Evolutionary conservation across 2,888 invertebrate genomes (phyloP).

Genomic region (Diarsia dahlii): DNA sequence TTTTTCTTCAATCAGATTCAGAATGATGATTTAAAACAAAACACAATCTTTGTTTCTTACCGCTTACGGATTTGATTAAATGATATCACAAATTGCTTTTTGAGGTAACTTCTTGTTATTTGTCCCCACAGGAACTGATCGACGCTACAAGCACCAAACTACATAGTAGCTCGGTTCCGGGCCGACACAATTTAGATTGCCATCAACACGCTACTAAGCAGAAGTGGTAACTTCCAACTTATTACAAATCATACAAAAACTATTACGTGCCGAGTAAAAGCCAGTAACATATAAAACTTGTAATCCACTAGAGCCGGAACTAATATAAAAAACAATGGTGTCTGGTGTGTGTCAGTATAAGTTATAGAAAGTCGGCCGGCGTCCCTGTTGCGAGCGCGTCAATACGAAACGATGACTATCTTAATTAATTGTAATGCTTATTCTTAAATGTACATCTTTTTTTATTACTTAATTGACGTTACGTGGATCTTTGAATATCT

Average conservation of each 20-base stretch:
- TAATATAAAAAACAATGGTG: slow-evolving; percentile 58
- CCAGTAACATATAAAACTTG: slow-evolving; percentile 34
- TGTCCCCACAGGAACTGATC: no score
- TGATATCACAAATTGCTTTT: background rate
- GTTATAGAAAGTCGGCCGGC: slow-evolving; percentile 60
- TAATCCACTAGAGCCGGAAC: slow-evolving; percentile 54
- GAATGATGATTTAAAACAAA: background rate
- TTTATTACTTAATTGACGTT: slow-evolving; percentile 35
- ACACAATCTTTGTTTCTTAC: background rate
- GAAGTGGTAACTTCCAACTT: background rate
- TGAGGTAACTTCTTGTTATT: background rate
- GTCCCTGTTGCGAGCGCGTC: slow-evolving; percentile 51
- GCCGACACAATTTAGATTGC: no score
- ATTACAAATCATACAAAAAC: slow-evolving; percentile 2
- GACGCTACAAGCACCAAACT: no score
- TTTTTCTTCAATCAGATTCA: background rate
- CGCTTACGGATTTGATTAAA: background rate
- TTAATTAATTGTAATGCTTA: slow-evolving; percentile 43
- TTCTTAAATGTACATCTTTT: slow-evolving; percentile 20
- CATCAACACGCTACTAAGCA: no score
- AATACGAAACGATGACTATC: slow-evolving; percentile 59
- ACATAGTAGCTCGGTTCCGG: background rate
- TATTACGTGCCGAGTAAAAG: slow-evolving; percentile 32
- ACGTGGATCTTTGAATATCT: slow-evolving; percentile 1
- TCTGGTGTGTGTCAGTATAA: slow-evolving; percentile 39